Base-by-base conservation (phyloP, 1,140 invertebrate species). In the Zophobas atratus region DNA sequence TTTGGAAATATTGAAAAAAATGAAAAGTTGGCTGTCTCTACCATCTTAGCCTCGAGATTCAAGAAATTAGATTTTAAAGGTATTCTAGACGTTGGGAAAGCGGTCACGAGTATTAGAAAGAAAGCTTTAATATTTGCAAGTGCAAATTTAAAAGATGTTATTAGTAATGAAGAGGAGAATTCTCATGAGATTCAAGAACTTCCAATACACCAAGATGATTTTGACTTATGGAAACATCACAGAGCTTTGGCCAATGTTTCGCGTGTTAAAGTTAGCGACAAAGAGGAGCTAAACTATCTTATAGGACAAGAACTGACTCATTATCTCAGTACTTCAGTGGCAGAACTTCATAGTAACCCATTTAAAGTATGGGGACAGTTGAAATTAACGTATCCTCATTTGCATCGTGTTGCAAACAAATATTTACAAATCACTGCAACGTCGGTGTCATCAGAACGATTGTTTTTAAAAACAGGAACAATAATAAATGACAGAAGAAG, bases 401-500 rank as follows among this genome's bases (percentile, higher is more conserved):
- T 56, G n/a, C n/a, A 56, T 56, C n/a, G 2, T 4, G n/a, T 56
- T 4, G 53, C 53, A 4, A 2, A 5, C 2, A 34, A 56, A n/a
- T 56, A 56, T 34, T 34, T 56, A n/a, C 53, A 56, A 56, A 56
- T 56, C n/a, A 3, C 53, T 4, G 53, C 53, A 34, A 56, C 53
- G 2, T 56, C 53, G 4, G 53, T 56, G 2, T n/a, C 53, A 20
- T 2, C 53, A n/a, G 53, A 56, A 56, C 53, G 53, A 2, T 34
- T 56, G n/a, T 56, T 56, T 56, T 56, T n/a, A 20, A 56, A 56
- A 20, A n/a, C 53, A 2, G 53, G 53, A 2, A 56, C 2, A 4
- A 56, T 56, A 4, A 20, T 56, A 20, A 20, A 2, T 56, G 53
- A 2, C 2, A 32, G 5, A 56, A 2, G 53, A 56, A 56, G 20